These are phyloP conservation scores for Pollachius pollachius DNA, from an alignment of 2,113 vertebrate species.

Conservation along the genomic window DNA sequence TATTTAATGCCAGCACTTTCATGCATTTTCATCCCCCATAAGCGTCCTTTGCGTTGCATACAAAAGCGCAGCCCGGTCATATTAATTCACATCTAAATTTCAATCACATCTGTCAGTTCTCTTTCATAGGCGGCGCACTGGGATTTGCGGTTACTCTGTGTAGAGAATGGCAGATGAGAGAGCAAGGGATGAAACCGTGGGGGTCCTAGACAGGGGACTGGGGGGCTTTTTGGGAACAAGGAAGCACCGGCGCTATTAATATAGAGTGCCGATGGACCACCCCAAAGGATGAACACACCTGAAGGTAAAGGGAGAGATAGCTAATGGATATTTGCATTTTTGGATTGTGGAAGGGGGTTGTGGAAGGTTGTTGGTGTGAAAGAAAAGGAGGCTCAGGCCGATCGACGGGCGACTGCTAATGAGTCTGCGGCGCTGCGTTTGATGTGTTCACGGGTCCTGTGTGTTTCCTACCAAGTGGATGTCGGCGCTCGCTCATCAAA, in stretches of 20 bases:
- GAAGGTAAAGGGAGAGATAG: neutral
- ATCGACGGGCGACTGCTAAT: slow-evolving; percentile 40
- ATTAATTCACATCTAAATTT: slow-evolving; percentile 64
- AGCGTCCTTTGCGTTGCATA: slow-evolving; percentile 39
- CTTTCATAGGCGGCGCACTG: slow-evolving; percentile 33
- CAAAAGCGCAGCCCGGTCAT: slow-evolving; percentile 41
- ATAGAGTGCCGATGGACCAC: too few species aligned
- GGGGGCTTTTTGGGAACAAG: neutral
- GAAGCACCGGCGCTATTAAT: neutral
- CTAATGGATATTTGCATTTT: neutral
- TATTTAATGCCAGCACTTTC: slow-evolving; percentile 47
- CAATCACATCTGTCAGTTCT: slow-evolving; percentile 34
- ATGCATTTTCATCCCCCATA: slow-evolving; percentile 50
- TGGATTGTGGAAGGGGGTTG: neutral
- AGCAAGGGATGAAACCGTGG: slow-evolving; percentile 12
- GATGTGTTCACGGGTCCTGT: slow-evolving; percentile 33
- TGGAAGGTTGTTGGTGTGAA: neutral
- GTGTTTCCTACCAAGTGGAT: slow-evolving; percentile 8
- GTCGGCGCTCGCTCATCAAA: slow-evolving; percentile 28
- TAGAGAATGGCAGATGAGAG: slow-evolving; percentile 22
- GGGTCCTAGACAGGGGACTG: neutral
- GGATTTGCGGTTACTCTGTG: slow-evolving; percentile 40
- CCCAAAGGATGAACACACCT: too few species aligned
- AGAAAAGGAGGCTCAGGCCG: neutral
- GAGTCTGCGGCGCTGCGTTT: slow-evolving; percentile 16